Percentiles rank a stretch among this genome's conserved stretches.
phyloP scores from a whole-genome alignment of 2,888 invertebrate species.

The Nebria salina region DNA sequence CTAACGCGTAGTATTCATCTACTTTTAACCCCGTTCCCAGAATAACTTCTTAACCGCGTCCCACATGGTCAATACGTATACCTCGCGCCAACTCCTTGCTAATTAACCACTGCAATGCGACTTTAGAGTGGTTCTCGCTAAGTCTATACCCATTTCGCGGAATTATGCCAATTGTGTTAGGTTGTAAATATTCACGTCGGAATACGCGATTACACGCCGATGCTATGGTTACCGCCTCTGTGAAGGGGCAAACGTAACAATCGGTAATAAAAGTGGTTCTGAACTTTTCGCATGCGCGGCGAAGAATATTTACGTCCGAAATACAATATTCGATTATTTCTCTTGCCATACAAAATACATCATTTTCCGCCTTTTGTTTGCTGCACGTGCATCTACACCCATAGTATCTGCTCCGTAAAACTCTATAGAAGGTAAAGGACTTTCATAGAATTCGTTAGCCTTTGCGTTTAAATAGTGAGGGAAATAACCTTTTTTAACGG shows the following conservation, averaged over 20 bases:
- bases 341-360: no score
- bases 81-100: slow-evolving; percentile 2
- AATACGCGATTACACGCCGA: slow-evolving; percentile 52
- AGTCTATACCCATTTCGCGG: no score
- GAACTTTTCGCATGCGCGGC: slow-evolving; percentile 52
- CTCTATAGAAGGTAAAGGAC: slow-evolving; percentile 47
- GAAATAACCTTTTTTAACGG: no score
- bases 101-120: no score
- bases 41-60: slow-evolving; percentile 22
- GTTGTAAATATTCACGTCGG: neutral
- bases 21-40: slow-evolving; percentile 17
- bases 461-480: no score
- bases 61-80: slow-evolving; percentile 21
- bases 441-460: no score
- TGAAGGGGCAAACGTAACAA: slow-evolving; percentile 52
- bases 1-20: slow-evolving; percentile 20
- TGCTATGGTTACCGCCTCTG: slow-evolving; percentile 51
- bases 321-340: no score
- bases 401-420: no score
- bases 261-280: slow-evolving; percentile 49
- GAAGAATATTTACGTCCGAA: slow-evolving; percentile 49
- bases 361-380: no score
- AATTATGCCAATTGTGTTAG: no score
- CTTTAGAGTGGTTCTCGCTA: no score
- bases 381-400: no score